A percentile compares a stretch with the other conserved stretches of the same genome.
phyloP scores from a whole-genome alignment of 1,140 invertebrate species.

The Antheraea pernyi region DNA sequence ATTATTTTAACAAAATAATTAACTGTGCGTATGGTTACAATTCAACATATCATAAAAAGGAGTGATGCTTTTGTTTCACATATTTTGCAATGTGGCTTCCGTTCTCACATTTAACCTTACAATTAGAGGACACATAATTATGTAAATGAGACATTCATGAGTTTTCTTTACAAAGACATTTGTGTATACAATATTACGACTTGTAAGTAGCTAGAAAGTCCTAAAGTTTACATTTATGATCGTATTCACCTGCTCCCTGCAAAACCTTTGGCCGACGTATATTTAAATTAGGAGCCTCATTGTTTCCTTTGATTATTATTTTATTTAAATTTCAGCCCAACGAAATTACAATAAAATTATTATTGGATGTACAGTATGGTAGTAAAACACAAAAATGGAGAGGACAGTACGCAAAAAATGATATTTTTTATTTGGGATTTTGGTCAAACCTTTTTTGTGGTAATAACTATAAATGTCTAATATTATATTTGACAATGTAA shows the following conservation, averaged over 20 bases:
- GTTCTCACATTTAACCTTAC: background rate
- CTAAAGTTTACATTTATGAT: slow-evolving; percentile 3
- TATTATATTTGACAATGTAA: too few species aligned
- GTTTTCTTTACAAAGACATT: background rate
- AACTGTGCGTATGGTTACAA: too few species aligned
- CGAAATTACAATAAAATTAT: slow-evolving; percentile 18
- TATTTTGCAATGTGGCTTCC: too few species aligned
- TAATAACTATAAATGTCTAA: too few species aligned
- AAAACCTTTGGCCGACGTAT: slow-evolving; percentile 11
- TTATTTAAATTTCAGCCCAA: slow-evolving; percentile 22
- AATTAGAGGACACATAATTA: background rate
- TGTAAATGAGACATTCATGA: background rate
- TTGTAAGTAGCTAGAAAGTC: background rate
- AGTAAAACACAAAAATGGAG: background rate
- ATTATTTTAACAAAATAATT: too few species aligned
- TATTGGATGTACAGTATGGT: background rate
- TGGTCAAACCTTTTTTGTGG: too few species aligned
- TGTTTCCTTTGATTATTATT: slow-evolving; percentile 25
- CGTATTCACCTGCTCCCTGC: background rate
- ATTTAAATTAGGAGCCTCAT: slow-evolving; percentile 23
- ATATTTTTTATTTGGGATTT: too few species aligned
- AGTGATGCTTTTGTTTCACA: too few species aligned
- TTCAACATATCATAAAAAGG: too few species aligned
- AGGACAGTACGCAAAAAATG: background rate
- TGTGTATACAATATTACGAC: background rate